Evolutionary conservation across 2,113 vertebrate species (phyloP).

Genomic region (Taxidea taxus): DNA sequence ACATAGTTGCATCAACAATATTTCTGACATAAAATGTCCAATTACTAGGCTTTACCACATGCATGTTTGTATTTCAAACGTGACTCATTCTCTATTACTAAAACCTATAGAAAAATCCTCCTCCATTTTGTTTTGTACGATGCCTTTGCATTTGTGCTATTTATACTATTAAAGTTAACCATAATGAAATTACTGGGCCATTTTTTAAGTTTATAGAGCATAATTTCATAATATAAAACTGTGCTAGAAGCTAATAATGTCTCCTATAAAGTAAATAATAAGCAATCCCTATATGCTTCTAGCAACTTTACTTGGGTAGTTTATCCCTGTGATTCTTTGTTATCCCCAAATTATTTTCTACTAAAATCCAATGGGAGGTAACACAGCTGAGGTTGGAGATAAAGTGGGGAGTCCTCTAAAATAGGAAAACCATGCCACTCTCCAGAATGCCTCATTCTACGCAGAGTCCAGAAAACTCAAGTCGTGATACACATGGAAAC

Average conservation of each 20-base stretch:
- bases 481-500: background rate
- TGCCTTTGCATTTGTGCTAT: background rate
- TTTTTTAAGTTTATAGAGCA: constrained; percentile 22
- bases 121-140: background rate
- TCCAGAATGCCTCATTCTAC: background rate
- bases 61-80: background rate
- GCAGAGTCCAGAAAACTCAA: constrained; percentile 12
- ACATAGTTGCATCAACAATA: background rate
- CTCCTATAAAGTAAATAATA: background rate
- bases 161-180: background rate
- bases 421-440: background rate
- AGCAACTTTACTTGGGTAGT: background rate
- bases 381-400: background rate
- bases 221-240: constrained; percentile 36
- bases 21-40: constrained; percentile 26
- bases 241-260: background rate
- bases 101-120: background rate
- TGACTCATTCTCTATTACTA: background rate
- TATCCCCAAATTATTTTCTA: background rate
- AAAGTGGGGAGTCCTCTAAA: background rate
- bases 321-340: background rate
- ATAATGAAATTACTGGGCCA: background rate
- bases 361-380: background rate
- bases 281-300: background rate
- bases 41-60: background rate